Evolutionary conservation across 2,797 vertebrate species (phyloP), one percentile per base, ranked within the genome.

Genomic region (Propithecus deckenii): DNA sequence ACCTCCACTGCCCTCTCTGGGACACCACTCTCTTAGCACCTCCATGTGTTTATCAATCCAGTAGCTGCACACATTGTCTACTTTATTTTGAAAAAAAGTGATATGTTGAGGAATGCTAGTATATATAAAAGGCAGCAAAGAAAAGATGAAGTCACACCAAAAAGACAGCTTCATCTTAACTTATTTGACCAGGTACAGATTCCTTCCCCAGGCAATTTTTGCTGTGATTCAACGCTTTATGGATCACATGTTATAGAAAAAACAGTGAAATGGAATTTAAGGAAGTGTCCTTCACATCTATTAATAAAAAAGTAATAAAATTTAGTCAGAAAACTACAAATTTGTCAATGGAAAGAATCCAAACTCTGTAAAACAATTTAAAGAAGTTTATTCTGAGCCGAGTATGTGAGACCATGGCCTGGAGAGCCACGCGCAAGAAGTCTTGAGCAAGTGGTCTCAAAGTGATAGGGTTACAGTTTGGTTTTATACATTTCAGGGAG

Each of bases 281-380:
- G 13, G 43, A 84, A 71, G 81, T 91, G 50, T 50, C 75, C 52
- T 94, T 76, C 46, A 74, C 22, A 11, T 5, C 75, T 81, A 71
- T 48, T 81, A 95, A 93, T 48, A 63, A 91, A 84, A 85, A 71
- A 79, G 5, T 63, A 93, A 94, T 17, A 95, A 86, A 89, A 94
- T 48, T 81, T 18, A 57, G 41, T 75, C 69, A 86, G 46, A 13
- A 75, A 50, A 83, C 55, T 79, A 74, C 10, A 96, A 93, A 95
- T 20, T 10, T 59, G 57, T 59, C 11, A 28, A 28, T 59, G 57
- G 57, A 59, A 59, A 59, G 57, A 59, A 59, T 11, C 25, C 57
- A 59, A 59, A 28, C 57, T 59, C 57, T 59, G 57, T 28, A 28
- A 59, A 28, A 59, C 28, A 59, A 59, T 59, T 59, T 59, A 59